A percentile compares a stretch with the other conserved stretches of the same genome.
These are phyloP conservation scores for Gymnoscopelus braueri DNA, from an alignment of 2,797 vertebrate species.

Conservation along the genomic window DNA sequence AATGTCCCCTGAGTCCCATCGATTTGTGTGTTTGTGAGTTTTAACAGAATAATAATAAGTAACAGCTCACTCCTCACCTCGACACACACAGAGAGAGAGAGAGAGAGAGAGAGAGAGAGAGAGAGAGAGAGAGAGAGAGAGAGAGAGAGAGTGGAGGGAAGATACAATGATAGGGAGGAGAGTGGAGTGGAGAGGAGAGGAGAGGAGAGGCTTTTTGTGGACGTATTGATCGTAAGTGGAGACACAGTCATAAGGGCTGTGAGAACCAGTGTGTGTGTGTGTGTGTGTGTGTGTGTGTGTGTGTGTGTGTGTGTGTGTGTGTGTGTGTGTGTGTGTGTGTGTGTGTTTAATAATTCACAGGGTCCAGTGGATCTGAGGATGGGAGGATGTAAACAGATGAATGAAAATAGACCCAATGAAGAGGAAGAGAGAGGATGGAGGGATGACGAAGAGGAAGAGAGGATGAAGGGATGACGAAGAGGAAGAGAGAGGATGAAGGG, in stretches of 20 bases:
- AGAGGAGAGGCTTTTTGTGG: slow-evolving; percentile 56
- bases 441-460: background rate
- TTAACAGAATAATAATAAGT: background rate
- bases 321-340: background rate
- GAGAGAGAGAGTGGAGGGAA: background rate
- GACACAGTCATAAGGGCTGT: slow-evolving; percentile 21
- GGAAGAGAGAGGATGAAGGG: too few relatives aligned
- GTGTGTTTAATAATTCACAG: slow-evolving; percentile 51
- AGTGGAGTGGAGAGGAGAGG: slow-evolving; percentile 3
- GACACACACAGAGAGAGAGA: background rate
- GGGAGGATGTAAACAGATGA: background rate
- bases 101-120: background rate
- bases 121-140: background rate
- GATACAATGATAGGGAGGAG: background rate
- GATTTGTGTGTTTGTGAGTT: background rate
- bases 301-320: slow-evolving; percentile 10
- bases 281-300: background rate
- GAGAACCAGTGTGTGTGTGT: background rate
- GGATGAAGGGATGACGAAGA: too few relatives aligned
- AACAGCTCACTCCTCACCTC: too few relatives aligned
- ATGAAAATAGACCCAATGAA: slow-evolving; percentile 1
- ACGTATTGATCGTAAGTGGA: slow-evolving; percentile 57
- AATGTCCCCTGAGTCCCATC: background rate
- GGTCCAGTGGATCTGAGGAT: slow-evolving; percentile 25
- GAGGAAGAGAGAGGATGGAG: slow-evolving; percentile 20